phyloP scores from a whole-genome alignment of 92 coral and sea anemone genomes.

The Scolanthus callimorphus region DNA sequence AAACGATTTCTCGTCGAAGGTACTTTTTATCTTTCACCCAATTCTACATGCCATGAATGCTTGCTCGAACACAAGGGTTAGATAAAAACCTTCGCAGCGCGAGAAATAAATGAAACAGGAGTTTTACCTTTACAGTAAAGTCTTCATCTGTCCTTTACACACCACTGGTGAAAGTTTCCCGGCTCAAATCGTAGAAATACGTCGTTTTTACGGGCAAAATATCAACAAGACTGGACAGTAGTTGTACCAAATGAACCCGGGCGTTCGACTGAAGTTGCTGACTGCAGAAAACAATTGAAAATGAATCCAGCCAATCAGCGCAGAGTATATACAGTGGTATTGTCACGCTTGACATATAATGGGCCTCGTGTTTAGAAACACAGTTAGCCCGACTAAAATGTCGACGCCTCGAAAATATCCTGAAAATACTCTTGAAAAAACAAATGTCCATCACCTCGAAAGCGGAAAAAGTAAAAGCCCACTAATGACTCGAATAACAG shows the following conservation, averaged over 20 bases:
- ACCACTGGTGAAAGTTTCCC: conserved; percentile 1
- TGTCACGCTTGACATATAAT: conserved; percentile 82
- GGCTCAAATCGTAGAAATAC: conserved; percentile 1
- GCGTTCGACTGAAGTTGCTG: conserved; percentile 53
- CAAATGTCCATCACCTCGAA: not conserved
- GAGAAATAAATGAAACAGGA: conserved; percentile 20
- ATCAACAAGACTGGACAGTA: conserved; percentile 4
- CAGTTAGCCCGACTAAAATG: conserved; percentile 31
- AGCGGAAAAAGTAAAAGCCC: not conserved
- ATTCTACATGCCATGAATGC: conserved; percentile 40
- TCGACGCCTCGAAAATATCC: not conserved
- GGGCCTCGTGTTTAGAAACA: conserved; percentile 49
- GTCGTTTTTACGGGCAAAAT: conserved; percentile 25
- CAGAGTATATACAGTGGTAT: conserved; percentile 18
- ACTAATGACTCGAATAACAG: not conserved
- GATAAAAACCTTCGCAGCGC: conserved; percentile 18
- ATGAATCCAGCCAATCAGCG: conserved; percentile 28
- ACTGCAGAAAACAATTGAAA: conserved; percentile 39
- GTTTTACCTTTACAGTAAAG: conserved; percentile 4
- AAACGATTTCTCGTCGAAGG: conserved; percentile 2
- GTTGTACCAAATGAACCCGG: conserved; percentile 31
- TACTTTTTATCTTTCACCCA: conserved; percentile 27
- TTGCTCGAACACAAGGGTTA: conserved; percentile 9
- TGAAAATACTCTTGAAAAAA: not conserved
- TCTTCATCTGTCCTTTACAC: conserved; percentile 7